Conservation (phyloP, 92 coral and sea anemone genomes). For the Phenganax stokvisi region DNA sequence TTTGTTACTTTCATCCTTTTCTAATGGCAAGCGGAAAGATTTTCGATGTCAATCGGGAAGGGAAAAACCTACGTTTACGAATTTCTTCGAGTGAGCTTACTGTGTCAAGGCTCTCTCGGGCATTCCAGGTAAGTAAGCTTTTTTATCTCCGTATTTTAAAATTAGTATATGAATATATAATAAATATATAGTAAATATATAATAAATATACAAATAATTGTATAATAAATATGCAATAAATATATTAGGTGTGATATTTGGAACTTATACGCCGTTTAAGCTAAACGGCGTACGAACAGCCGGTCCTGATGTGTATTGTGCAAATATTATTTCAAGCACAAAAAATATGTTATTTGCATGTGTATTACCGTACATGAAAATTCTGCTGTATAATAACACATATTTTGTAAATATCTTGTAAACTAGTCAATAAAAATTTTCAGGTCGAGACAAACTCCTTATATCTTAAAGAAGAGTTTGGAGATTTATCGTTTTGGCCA, state of each 20-base stretch:
- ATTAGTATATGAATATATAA: no score
- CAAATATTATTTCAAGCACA: no score
- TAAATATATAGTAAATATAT: background rate
- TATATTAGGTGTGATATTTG: no score
- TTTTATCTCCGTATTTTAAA: background rate
- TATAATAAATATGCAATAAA: no score
- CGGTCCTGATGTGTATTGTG: no score
- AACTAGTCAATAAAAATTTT: background rate
- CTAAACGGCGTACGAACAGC: no score
- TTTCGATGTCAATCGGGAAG: conserved; percentile 27
- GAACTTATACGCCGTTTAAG: no score
- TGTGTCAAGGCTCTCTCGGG: conserved; percentile 50
- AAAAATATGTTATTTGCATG: no score
- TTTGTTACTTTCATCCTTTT: no score
- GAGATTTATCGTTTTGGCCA: conserved; percentile 50
- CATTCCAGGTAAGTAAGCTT: conserved; percentile 47
- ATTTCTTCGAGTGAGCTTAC: conserved; percentile 33
- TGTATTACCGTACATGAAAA: no score
- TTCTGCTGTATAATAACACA: no score
- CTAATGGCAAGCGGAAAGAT: conserved; percentile 25
- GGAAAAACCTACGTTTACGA: conserved; percentile 21
- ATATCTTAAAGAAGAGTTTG: conserved; percentile 47
- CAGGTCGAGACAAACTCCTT: conserved; percentile 51
- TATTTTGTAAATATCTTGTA: no score
- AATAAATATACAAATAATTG: background rate